phyloP scores from a whole-genome alignment of 2,113 vertebrate species.

The Paramisgurnus dabryanus region DNA sequence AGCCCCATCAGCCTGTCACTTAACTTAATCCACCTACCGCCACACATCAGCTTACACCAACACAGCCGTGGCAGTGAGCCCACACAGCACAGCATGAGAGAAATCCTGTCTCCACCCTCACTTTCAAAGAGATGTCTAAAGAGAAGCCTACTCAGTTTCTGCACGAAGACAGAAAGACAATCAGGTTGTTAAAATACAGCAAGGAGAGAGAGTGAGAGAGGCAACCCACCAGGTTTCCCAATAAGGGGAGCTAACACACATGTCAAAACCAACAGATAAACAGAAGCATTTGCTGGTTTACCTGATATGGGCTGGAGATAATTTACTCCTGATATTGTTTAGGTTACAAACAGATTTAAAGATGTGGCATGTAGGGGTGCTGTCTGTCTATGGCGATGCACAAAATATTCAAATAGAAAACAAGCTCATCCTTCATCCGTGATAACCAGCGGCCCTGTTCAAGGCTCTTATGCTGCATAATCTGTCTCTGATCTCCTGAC shows the following conservation, averaged over 20 bases:
- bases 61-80: constrained; percentile 26
- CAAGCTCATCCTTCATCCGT: constrained; percentile 21
- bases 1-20: constrained; percentile 50
- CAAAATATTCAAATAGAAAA: constrained; percentile 32
- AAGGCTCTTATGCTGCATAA: constrained; percentile 41
- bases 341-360: constrained; percentile 49
- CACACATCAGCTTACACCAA: constrained; percentile 4
- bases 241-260: constrained; percentile 33
- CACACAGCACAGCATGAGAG: constrained; percentile 40
- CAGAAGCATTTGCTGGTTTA: constrained; percentile 39
- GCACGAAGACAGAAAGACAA: constrained; percentile 20
- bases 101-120: constrained; percentile 25
- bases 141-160: constrained; percentile 1
- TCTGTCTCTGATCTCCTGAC: constrained; percentile 45
- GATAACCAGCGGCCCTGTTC: constrained; percentile 49
- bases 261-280: constrained; percentile 53
- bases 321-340: constrained; percentile 42
- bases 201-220: neutral
- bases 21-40: constrained; percentile 33
- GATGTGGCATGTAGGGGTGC: neutral
- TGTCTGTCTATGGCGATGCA: neutral
- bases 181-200: constrained; percentile 6
- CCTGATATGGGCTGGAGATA: constrained; percentile 38
- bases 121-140: constrained; percentile 43
- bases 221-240: constrained; percentile 14